phyloP scores from a whole-genome alignment of 2,113 vertebrate species.

The Limnothrissa miodon region DNA sequence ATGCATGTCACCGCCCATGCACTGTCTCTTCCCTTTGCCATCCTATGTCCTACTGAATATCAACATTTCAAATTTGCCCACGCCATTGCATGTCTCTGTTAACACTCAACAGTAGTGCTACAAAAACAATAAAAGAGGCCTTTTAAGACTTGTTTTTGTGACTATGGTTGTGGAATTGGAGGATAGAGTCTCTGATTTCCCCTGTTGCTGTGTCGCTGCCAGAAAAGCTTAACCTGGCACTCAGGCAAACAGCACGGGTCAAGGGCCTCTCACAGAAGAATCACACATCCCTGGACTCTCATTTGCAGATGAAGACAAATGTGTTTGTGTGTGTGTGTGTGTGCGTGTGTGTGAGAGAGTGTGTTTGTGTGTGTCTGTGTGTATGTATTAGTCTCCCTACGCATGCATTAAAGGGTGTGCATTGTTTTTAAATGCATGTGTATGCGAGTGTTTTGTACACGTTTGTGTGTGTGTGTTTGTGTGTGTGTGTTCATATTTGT shows the following conservation, averaged over 20 bases:
- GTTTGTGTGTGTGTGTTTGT: neutral
- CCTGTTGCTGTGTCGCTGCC: neutral
- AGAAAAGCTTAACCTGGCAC: neutral
- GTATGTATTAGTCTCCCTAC: neutral
- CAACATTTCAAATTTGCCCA: neutral
- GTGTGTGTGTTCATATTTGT: neutral
- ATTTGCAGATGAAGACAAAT: conserved; percentile 1
- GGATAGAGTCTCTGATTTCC: neutral
- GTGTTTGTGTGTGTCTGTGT: too few relatives aligned
- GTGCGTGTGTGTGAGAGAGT: neutral
- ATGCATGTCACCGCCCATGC: neutral
- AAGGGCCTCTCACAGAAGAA: conserved; percentile 1
- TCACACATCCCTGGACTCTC: neutral
- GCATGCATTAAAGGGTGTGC: neutral
- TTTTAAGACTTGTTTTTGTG: too few relatives aligned
- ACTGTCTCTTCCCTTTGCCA: neutral
- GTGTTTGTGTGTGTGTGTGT: neutral
- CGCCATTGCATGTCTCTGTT: neutral
- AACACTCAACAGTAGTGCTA: too few relatives aligned
- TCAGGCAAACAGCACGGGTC: neutral
- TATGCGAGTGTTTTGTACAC: neutral
- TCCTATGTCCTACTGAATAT: neutral
- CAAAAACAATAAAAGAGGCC: too few relatives aligned
- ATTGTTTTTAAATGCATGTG: neutral
- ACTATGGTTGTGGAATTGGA: neutral